A percentile compares a stretch with the other conserved stretches of the same genome.
Evolutionary conservation across 1,140 invertebrate species (phyloP).

Genomic region (Drosophila sulfurigaster): DNA sequence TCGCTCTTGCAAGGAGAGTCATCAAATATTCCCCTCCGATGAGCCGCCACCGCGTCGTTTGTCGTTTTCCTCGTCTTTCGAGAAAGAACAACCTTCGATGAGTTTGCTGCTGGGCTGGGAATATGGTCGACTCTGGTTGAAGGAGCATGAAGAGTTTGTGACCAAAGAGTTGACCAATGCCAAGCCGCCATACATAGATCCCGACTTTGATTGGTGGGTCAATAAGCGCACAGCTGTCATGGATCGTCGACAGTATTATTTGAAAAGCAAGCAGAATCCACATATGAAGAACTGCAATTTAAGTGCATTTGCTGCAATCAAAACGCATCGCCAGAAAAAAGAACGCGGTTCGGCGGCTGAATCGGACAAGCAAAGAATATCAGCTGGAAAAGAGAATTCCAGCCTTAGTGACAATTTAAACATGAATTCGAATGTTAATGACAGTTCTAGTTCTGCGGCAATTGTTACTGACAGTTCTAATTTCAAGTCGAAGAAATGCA

Average conservation of each 20-base stretch:
- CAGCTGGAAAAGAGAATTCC: background rate
- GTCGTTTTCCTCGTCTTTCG: slow-evolving; percentile 14
- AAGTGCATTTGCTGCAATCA: slow-evolving; percentile 14
- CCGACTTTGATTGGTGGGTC: slow-evolving; percentile 43
- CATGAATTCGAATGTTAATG: background rate
- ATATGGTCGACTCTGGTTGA: slow-evolving; percentile 40
- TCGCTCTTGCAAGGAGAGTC: slow-evolving; percentile 17
- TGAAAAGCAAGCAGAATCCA: slow-evolving; percentile 28
- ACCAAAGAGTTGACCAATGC: background rate
- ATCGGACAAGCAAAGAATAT: background rate
- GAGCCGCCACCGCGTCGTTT: background rate
- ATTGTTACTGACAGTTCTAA: background rate
- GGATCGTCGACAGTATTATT: slow-evolving; percentile 35
- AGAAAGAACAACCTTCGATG: slow-evolving; percentile 26
- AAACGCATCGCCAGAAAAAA: slow-evolving; percentile 6
- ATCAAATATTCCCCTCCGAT: slow-evolving; percentile 39
- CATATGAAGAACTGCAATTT: slow-evolving; percentile 38
- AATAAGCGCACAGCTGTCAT: slow-evolving; percentile 19
- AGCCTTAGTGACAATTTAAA: background rate
- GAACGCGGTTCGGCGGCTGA: background rate
- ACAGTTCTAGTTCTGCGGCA: background rate
- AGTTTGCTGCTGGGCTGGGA: slow-evolving; percentile 40
- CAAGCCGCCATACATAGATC: slow-evolving; percentile 25
- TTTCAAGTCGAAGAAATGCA: slow-evolving; percentile 19
- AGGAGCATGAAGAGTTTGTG: slow-evolving; percentile 27